phyloP scores from a whole-genome alignment of 2,797 vertebrate species.

The Myiothlypis coronata region DNA sequence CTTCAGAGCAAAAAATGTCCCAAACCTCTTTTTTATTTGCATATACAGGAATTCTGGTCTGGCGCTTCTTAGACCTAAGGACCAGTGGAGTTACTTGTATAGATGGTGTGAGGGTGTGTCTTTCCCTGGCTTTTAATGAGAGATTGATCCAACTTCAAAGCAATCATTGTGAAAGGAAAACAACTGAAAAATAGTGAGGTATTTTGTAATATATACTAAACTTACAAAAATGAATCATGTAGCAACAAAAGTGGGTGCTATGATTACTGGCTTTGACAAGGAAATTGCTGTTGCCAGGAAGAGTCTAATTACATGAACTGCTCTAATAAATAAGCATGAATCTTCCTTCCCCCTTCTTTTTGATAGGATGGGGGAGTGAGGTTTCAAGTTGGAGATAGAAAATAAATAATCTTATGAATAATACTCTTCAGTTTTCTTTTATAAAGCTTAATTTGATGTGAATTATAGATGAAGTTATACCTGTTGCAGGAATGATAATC shows the following conservation, averaged over 20 bases:
- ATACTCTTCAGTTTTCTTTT: neutral
- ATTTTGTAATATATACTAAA: neutral
- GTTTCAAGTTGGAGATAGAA: neutral
- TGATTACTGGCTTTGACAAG: neutral
- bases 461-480: neutral
- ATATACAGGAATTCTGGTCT: neutral
- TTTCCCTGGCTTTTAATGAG: neutral
- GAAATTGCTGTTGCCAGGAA: neutral
- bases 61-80: neutral
- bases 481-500: neutral
- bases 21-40: neutral
- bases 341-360: neutral
- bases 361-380: neutral
- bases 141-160: neutral
- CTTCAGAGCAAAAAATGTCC: neutral
- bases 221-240: neutral
- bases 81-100: neutral
- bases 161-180: neutral
- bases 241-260: neutral
- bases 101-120: neutral
- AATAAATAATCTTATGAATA: neutral
- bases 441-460: slow-evolving; percentile 7
- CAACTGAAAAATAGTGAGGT: neutral
- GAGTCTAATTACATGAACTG: neutral
- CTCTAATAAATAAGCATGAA: neutral